Evolutionary conservation across 1,140 invertebrate species (phyloP), one percentile per base, ranked within the genome.

Genomic region (Drosophila saltans): DNA sequence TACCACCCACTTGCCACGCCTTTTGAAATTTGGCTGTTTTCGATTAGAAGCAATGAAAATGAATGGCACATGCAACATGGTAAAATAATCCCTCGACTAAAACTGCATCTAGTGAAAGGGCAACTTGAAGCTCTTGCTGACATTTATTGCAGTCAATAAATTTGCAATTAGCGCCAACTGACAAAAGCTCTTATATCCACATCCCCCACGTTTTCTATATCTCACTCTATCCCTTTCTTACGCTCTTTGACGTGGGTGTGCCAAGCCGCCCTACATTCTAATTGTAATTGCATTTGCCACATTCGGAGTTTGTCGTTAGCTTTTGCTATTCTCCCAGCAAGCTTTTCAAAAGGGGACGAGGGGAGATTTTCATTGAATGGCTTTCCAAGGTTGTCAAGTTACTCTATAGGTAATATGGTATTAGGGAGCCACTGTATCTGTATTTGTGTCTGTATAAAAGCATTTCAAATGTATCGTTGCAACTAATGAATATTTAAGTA

Each of bases 81-180:
- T 56, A 48, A 30, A 26, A 36, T 74, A 79, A 79, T 79, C 48
- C 70, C 40, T 24, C 21, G 52, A 52, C 21, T 48, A 16, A 36
- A 78, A 76, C 61, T 80, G 75, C 68, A 75, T 82, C 72, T 26
- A 79, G 72, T 83, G 75, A 57, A 79, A 76, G 67, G 76, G 76
- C 70, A 78, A 68, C 67, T 60, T 81, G 69, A 86, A 75, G 68
- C 66, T 66, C 64, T 40, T 58, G 68, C 56, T 79, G 83, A 88
- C 83, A 79, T 86, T 86, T 86, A 86, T 88, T 86, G 79, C 75
- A 79, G 79, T 88, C 75, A 86, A 86, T 86, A 86, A 86, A 86
- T 86, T 85, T 73, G 56, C 82, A 86, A 85, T 85, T 86, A 85
- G 78, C 71, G 69, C 78, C 11, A 64, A 64, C 40, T 56, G 21